These are phyloP conservation scores for Venturia canescens DNA, from an alignment of 1,140 invertebrate genomes.

Conservation along the genomic window DNA sequence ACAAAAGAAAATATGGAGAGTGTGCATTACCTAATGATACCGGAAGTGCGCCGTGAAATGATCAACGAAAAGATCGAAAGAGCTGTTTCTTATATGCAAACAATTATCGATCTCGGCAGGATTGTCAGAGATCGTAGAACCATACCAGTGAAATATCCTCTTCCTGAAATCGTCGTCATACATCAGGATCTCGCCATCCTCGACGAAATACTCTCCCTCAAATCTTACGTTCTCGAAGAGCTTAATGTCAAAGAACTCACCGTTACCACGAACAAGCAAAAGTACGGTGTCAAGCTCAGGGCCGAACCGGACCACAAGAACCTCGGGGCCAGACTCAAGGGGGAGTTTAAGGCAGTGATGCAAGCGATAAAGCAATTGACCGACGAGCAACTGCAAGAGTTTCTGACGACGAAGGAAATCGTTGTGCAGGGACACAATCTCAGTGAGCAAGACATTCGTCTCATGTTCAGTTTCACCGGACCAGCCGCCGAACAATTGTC, in stretches of 20 bases:
- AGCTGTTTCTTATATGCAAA: slow-evolving; percentile 95
- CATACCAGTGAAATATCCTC: slow-evolving; percentile 96
- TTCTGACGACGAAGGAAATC: slow-evolving; percentile 85
- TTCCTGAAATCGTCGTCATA: slow-evolving; percentile 97
- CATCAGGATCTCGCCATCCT: slow-evolving; percentile 89
- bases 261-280: slow-evolving; percentile 93
- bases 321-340: slow-evolving; percentile 92
- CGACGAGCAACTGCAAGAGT: slow-evolving; percentile 88
- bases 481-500: slow-evolving; percentile 79
- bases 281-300: slow-evolving; percentile 94
- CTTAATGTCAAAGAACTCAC: slow-evolving; percentile 95
- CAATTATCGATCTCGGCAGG: slow-evolving; percentile 95
- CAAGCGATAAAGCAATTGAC: slow-evolving; percentile 88
- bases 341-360: slow-evolving; percentile 92
- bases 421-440: slow-evolving; percentile 87
- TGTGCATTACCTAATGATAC: slow-evolving; percentile 94
- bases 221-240: slow-evolving; percentile 95
- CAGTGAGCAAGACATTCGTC: slow-evolving; percentile 87
- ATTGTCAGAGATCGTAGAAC: slow-evolving; percentile 95
- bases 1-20: slow-evolving; percentile 79
- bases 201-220: slow-evolving; percentile 88
- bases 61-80: slow-evolving; percentile 94
- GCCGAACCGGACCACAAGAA: slow-evolving; percentile 96
- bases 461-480: slow-evolving; percentile 88
- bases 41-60: slow-evolving; percentile 82